Evolutionary conservation across 2,797 vertebrate genomes (phyloP).

Genomic region (Gymnothorax javanicus): DNA sequence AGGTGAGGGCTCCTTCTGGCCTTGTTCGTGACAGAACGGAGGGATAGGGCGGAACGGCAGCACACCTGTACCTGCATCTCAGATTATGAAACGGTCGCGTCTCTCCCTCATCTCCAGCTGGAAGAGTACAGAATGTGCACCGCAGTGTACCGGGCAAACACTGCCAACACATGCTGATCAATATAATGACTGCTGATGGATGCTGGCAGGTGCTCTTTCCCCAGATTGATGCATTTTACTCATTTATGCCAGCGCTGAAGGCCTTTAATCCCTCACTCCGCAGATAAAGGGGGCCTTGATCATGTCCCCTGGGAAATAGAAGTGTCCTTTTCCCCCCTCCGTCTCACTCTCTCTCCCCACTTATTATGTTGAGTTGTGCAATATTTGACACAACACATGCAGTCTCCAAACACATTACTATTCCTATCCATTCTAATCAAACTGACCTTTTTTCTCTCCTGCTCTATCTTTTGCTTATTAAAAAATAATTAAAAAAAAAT

Average conservation of each 20-base stretch:
- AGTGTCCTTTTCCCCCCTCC: neutral
- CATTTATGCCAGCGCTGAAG: neutral
- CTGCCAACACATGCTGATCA: neutral
- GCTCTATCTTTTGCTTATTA: neutral
- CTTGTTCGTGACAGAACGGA: neutral
- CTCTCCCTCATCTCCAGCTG: neutral
- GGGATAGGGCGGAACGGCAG: neutral
- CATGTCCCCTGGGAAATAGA: neutral
- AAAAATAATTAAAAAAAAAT: too few relatives aligned
- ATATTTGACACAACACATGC: constrained; percentile 26
- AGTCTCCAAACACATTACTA: neutral
- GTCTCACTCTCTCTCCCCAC: constrained; percentile 32
- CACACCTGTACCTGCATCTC: neutral
- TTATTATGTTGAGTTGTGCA: constrained; percentile 27
- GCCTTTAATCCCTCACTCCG: too few relatives aligned
- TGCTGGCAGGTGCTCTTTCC: neutral
- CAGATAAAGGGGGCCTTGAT: neutral
- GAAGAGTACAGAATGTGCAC: neutral
- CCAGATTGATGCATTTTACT: neutral
- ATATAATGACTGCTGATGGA: neutral
- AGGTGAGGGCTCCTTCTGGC: too few relatives aligned
- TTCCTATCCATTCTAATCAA: neutral
- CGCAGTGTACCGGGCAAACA: neutral
- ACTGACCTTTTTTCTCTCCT: neutral
- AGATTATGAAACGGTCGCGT: too few relatives aligned